Evolutionary conservation across 1,140 invertebrate species (phyloP), one percentile per base, ranked within the genome.

Genomic region (Drosophila pseudoobscura): DNA sequence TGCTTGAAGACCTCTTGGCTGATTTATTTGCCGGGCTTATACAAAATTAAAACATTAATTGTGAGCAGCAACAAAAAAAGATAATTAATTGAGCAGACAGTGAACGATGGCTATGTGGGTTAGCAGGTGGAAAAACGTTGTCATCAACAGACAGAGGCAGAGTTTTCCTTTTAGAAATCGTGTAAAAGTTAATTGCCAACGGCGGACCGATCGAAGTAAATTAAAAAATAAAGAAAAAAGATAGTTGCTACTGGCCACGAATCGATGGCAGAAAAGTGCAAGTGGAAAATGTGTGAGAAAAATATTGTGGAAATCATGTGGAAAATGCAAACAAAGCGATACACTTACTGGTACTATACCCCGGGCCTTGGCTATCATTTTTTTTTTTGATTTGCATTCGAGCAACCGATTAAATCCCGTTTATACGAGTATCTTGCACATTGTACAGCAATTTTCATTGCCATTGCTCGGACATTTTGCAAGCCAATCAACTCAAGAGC

Each of bases 401-500:
- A 59, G 43, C n/a, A 20, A 17, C 44, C 29, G 43, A 22, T 58
- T 57, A 46, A 50, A 45, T 49, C 51, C 56, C 50, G 43, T 55
- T 50, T 51, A 54, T 35, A 20, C 2, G 17, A 29, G 20, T 47
- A 29, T 52, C 17, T 59, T 29, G 44, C 13, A 35, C 24, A 65
- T 73, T 66, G 24, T 51, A 60, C 52, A 70, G 29, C 61, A 61
- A 39, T 88, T 88, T 88, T 76, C 78, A 83, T 87, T 88, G 83
- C 66, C 83, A 82, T 71, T 68, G 46, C 31, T 39, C 17, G 39
- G 56, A 63, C 50, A 49, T 82, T 87, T 85, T 62, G 69, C 74
- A 80, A 87, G 78, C 78, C 65, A 83, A 88, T 87, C 71, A 83
- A 69, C 61, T 88, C 82, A 87, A 87, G 83, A 87, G 82, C 82